Evolutionary conservation across 2,888 invertebrate species (phyloP).

Genomic region (Oegoconia quadripuncta): DNA sequence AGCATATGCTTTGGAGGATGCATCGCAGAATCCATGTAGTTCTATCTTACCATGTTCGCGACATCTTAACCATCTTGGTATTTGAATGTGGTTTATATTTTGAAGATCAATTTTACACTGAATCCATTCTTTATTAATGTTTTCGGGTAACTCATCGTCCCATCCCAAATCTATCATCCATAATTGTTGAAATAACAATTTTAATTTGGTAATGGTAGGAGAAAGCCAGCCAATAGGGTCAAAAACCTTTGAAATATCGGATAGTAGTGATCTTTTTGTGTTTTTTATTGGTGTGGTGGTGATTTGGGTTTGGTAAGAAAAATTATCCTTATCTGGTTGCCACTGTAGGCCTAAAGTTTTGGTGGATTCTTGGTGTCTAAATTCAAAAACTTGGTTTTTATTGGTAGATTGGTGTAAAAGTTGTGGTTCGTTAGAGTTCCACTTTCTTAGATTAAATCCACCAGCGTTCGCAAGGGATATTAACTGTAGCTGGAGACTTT

Average conservation of each 20-base stretch:
- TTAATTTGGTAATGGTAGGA: slow-evolving; percentile 2
- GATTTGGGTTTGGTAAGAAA: slow-evolving; percentile 8
- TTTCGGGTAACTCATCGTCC: no score
- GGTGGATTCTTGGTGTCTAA: slow-evolving; percentile 6
- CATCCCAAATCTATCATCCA: no score
- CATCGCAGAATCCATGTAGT: no score
- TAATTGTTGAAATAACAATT: no score
- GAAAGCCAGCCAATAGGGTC: slow-evolving; percentile 5
- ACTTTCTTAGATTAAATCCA: slow-evolving; percentile 21
- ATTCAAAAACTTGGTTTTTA: slow-evolving; percentile 2
- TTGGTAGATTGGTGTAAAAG: not conserved
- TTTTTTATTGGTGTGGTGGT: not conserved
- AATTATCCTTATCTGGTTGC: slow-evolving; percentile 6
- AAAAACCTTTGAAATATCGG: slow-evolving; percentile 3
- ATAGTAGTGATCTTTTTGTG: slow-evolving; percentile 1
- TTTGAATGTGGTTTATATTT: no score
- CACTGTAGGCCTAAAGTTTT: slow-evolving; percentile 15
- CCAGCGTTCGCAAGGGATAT: slow-evolving; percentile 12
- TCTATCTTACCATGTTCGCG: no score
- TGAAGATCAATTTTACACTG: no score
- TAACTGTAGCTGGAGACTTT: slow-evolving; percentile 6
- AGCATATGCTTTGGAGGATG: no score
- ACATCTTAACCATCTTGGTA: no score
- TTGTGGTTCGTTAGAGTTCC: slow-evolving; percentile 8
- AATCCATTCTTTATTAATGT: no score